Evolutionary conservation across 2,113 vertebrate genomes (phyloP).

Genomic region (Ameiurus melas): DNA sequence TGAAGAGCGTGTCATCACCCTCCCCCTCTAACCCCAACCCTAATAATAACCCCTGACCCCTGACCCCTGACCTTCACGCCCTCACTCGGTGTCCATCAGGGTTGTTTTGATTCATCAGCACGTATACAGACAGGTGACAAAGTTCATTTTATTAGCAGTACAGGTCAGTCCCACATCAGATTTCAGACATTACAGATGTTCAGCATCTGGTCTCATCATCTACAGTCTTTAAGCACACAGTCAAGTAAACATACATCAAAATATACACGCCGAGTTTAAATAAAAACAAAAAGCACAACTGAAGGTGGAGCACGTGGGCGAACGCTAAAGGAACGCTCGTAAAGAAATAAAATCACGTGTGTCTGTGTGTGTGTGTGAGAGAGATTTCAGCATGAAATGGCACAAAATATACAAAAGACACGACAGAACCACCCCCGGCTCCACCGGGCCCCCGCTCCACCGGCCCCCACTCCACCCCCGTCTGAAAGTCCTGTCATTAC

Average conservation of each 20-base stretch:
- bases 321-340: not conserved
- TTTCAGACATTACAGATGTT: not conserved
- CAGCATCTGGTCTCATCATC: constrained; percentile 1
- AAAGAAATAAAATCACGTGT: not conserved
- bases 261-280: not conserved
- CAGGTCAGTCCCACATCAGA: not conserved
- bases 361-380: not conserved
- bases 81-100: not conserved
- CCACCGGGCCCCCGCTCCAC: no score
- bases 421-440: not conserved
- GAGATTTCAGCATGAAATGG: not conserved
- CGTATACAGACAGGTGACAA: not conserved
- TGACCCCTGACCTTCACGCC: not conserved
- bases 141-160: not conserved
- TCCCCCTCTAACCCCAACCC: no score
- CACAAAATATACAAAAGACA: not conserved
- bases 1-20: no score
- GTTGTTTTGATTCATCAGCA: not conserved
- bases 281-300: not conserved
- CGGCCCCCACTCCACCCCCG: no score
- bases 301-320: not conserved
- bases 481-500: not conserved
- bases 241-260: not conserved
- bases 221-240: not conserved
- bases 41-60: no score